A percentile compares a stretch with the other conserved stretches of the same genome.
phyloP scores from a whole-genome alignment of 2,797 vertebrate species.

The Helicolenus hilgendorfi region DNA sequence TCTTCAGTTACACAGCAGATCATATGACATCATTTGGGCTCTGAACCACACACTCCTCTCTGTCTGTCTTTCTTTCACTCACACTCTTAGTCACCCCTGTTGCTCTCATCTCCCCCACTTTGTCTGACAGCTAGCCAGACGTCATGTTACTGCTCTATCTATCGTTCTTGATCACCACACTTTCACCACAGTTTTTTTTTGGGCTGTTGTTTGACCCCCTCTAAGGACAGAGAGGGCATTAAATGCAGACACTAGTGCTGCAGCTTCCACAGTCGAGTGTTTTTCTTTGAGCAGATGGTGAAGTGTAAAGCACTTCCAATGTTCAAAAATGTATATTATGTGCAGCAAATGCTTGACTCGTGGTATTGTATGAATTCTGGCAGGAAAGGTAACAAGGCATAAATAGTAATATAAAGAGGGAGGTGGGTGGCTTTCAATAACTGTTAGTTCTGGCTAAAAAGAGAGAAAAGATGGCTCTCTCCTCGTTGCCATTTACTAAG shows the following conservation, averaged over 20 bases:
- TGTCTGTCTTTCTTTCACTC: not conserved
- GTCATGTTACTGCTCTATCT: constrained; percentile 16
- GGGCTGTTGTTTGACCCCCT: constrained; percentile 8
- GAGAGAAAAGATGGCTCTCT: constrained; percentile 54
- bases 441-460: constrained; percentile 47
- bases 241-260: constrained; percentile 12
- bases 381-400: constrained; percentile 26
- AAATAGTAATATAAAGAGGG: constrained; percentile 41
- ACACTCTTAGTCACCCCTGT: constrained; percentile 27
- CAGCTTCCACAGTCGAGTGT: constrained; percentile 15
- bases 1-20: constrained; percentile 58
- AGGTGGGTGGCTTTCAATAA: constrained; percentile 63
- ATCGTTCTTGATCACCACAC: constrained; percentile 17
- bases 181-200: constrained; percentile 8
- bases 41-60: not conserved
- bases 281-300: constrained; percentile 1
- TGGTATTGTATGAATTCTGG: constrained; percentile 23
- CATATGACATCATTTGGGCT: constrained; percentile 42
- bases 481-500: constrained; percentile 36
- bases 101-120: constrained; percentile 42
- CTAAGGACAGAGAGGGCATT: constrained; percentile 26
- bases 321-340: not conserved
- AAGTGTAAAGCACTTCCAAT: constrained; percentile 32
- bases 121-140: constrained; percentile 55
- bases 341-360: constrained; percentile 28